Evolutionary conservation across 1,140 invertebrate species (phyloP), one percentile per base, ranked within the genome.

Genomic region (Macrotrachela quadricornifera): DNA sequence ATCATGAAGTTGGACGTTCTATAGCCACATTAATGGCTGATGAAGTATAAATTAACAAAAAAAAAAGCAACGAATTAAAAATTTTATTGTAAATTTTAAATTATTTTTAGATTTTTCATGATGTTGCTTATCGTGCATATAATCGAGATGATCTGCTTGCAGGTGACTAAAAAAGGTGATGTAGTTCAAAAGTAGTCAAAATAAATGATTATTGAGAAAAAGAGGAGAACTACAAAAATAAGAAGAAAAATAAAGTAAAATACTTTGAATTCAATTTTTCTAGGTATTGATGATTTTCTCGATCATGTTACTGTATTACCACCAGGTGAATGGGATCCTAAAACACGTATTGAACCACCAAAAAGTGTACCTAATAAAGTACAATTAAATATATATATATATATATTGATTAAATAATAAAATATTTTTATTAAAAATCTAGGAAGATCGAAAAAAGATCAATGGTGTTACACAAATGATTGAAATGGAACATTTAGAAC

Each of bases 21-120:
- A 87, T 95, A 55, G 84, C 87, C 11, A 94, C 91, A 0, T 73
- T 96, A 6, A 92, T 95, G 87, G 82, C 87, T 6, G 91, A 92
- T 66, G 77, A 79, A 75, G 76, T 78, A 52, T 30, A 15, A 11
- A 12, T n/a, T 12, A n/a, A n/a, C 41, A 42, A n/a, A 42, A n/a
- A n/a, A n/a, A n/a, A n/a, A n/a, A n/a, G n/a, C n/a, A n/a, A n/a
- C n/a, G n/a, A n/a, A n/a, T n/a, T n/a, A n/a, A n/a, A n/a, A n/a
- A n/a, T n/a, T n/a, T n/a, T n/a, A n/a, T n/a, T n/a, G n/a, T n/a
- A n/a, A n/a, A n/a, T n/a, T n/a, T n/a, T n/a, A n/a, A n/a, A n/a
- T 30, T 30, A 4, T 8, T 30, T 30, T 8, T 30, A 78, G 67
- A 76, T 84, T 44, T 95, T 95, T 66, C 83, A 90, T 63, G 80